Evolutionary conservation across 2,888 invertebrate genomes (phyloP).

Genomic region (Hypsopygia costalis): DNA sequence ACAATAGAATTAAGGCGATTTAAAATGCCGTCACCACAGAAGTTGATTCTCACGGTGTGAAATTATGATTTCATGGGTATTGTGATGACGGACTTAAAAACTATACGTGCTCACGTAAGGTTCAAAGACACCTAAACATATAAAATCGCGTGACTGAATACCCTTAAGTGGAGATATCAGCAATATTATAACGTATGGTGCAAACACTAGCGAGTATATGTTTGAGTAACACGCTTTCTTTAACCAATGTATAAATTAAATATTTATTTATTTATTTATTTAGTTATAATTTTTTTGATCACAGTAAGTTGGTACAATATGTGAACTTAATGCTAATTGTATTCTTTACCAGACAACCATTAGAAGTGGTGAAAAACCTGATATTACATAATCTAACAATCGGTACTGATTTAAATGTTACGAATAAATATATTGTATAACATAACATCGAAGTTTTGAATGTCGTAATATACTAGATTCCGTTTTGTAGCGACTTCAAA

Average conservation of each 20-base stretch:
- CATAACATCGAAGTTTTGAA: no score
- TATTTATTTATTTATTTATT: no score
- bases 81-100: conserved; percentile 1
- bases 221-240: not conserved
- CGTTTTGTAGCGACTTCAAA: not conserved
- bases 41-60: not conserved
- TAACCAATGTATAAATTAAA: no score
- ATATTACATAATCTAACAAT: no score
- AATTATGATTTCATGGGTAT: not conserved
- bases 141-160: conserved; percentile 58
- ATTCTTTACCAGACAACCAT: no score
- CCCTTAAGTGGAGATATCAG: conserved; percentile 48
- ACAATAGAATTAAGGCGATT: not conserved
- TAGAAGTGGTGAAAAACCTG: no score
- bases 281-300: not conserved
- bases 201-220: conserved; percentile 19
- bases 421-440: no score
- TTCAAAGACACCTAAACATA: conserved; percentile 56
- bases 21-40: not conserved
- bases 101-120: conserved; percentile 18
- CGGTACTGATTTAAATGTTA: no score
- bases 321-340: no score
- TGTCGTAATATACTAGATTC: no score
- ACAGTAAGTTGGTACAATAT: no score
- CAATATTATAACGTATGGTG: conserved; percentile 24